phyloP scores from a whole-genome alignment of 2,888 invertebrate species.

The Drosophila tripunctata region DNA sequence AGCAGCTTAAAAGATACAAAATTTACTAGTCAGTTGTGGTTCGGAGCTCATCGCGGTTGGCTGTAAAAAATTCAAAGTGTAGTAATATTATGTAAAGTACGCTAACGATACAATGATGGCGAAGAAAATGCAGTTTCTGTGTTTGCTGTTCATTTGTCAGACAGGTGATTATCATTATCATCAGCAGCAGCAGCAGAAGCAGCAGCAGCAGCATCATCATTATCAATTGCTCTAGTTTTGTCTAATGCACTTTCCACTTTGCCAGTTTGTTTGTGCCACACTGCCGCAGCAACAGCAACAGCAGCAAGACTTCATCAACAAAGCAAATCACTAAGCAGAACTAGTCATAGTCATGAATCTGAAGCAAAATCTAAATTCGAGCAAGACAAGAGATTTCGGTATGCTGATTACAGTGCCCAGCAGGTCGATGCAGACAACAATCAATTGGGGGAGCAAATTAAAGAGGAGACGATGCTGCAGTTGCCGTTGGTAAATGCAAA shows the following conservation, averaged over 20 bases:
- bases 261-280: slow-evolving; percentile 74
- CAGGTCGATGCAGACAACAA: slow-evolving; percentile 67
- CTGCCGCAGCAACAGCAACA: too few relatives aligned
- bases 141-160: slow-evolving; percentile 54
- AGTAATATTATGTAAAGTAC: slow-evolving; percentile 15
- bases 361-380: too few relatives aligned
- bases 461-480: neutral
- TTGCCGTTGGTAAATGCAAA: slow-evolving; percentile 18
- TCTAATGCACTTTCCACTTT: slow-evolving; percentile 68
- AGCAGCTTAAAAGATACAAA: slow-evolving; percentile 7
- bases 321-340: slow-evolving; percentile 24
- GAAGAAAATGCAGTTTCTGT: slow-evolving; percentile 30
- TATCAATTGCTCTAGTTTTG: slow-evolving; percentile 58
- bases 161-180: slow-evolving; percentile 61
- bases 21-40: slow-evolving; percentile 33
- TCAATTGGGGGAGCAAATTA: slow-evolving; percentile 57
- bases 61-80: neutral
- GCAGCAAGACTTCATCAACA: slow-evolving; percentile 56
- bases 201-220: slow-evolving; percentile 27
- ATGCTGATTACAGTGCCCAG: slow-evolving; percentile 60
- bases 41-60: slow-evolving; percentile 12
- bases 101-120: neutral
- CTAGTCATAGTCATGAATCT: slow-evolving; percentile 13
- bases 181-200: too few relatives aligned
- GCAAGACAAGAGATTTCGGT: slow-evolving; percentile 15